phyloP scores from a whole-genome alignment of 2,113 vertebrate species.

The Pelusios castaneus region DNA sequence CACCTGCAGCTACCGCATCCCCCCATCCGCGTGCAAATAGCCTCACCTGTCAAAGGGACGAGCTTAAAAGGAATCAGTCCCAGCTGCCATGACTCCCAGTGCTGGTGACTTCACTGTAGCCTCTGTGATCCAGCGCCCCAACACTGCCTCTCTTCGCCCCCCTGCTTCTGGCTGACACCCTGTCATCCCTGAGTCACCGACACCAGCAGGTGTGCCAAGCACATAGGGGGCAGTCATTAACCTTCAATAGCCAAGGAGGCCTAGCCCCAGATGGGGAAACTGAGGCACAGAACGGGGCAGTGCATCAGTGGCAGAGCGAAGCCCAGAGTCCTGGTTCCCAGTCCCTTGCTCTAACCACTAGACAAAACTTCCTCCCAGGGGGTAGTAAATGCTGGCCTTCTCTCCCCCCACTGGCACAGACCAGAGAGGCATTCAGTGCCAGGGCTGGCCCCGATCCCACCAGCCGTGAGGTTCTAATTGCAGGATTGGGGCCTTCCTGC shows the following conservation, averaged over 20 bases:
- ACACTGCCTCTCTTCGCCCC: neutral
- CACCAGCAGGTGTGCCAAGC: neutral
- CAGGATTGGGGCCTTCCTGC: neutral
- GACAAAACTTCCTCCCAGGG: neutral
- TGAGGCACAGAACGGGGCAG: neutral
- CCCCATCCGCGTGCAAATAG: conserved; percentile 62
- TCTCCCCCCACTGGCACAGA: neutral
- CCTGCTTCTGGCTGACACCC: neutral
- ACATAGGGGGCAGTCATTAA: neutral
- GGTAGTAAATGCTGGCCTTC: neutral
- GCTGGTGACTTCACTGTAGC: neutral
- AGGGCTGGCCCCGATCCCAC: neutral
- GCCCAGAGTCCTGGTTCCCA: neutral
- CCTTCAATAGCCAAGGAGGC: neutral
- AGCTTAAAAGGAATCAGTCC: neutral
- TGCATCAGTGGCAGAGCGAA: neutral
- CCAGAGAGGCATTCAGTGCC: neutral
- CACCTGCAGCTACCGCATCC: conserved; percentile 45
- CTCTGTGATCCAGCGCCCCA: neutral
- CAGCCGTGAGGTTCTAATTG: neutral
- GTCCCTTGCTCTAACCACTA: neutral
- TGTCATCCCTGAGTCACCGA: neutral
- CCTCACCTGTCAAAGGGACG: conserved; percentile 60
- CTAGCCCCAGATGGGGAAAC: neutral
- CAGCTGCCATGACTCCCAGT: accelerated